These are phyloP conservation scores for Simalia tracyae DNA, from an alignment of 2,797 vertebrate species.

Conservation along the genomic window DNA sequence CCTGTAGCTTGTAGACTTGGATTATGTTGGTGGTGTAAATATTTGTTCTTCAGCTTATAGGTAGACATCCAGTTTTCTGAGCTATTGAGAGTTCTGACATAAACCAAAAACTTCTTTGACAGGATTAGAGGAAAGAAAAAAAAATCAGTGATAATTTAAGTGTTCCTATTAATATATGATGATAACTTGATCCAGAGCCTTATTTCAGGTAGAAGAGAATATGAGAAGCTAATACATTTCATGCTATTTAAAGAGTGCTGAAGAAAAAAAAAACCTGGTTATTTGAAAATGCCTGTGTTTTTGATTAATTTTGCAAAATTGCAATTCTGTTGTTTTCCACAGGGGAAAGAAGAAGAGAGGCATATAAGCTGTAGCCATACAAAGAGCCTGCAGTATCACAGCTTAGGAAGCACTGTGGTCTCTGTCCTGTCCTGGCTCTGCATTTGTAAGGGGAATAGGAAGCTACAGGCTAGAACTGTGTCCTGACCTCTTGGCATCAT, in stretches of 20 bases:
- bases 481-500: background rate
- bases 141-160: conserved; percentile 26
- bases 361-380: background rate
- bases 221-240: background rate
- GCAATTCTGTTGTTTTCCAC: background rate
- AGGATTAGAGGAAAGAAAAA: background rate
- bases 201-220: background rate
- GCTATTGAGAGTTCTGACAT: background rate
- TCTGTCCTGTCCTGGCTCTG: background rate
- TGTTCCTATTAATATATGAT: background rate
- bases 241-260: background rate
- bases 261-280: background rate
- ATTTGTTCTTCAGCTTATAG: conserved; percentile 28
- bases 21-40: background rate
- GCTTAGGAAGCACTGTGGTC: background rate
- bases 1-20: background rate
- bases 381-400: background rate
- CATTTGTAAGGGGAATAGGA: background rate
- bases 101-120: conserved; percentile 35
- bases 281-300: background rate
- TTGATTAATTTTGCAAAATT: conserved; percentile 2
- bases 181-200: conserved; percentile 36
- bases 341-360: background rate
- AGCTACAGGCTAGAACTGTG: background rate
- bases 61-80: conserved; percentile 45